phyloP scores from a whole-genome alignment of 2,888 invertebrate genomes.

The Dastarcus helophoroides region DNA sequence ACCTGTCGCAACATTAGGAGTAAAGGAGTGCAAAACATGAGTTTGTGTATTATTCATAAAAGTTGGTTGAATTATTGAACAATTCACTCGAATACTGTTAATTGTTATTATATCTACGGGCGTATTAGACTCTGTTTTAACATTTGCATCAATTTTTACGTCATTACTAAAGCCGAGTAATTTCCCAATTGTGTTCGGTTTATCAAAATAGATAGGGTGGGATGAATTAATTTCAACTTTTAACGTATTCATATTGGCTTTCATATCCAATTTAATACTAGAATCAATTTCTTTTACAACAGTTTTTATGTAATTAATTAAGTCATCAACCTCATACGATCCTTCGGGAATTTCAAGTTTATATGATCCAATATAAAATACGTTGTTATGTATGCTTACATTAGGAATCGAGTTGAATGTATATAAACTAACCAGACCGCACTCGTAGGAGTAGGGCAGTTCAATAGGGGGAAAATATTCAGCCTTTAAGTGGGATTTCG shows the following conservation, averaged over 20 bases:
- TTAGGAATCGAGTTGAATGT: constrained; percentile 9
- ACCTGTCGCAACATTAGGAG: constrained; percentile 23
- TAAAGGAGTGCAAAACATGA: constrained; percentile 29
- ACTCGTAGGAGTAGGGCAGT: constrained; percentile 3
- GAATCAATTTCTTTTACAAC: constrained; percentile 1
- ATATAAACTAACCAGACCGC: constrained; percentile 5
- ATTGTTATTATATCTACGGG: constrained; percentile 24
- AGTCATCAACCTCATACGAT: constrained; percentile 7
- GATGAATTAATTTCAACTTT: constrained; percentile 4
- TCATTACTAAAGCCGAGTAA: constrained; percentile 19
- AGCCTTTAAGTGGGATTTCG: too few species aligned
- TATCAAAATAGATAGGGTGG: constrained; percentile 5
- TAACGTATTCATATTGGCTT: constrained; percentile 6
- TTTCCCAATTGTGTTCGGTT: constrained; percentile 11
- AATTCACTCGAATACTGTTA: constrained; percentile 18
- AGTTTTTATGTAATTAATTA: not conserved
- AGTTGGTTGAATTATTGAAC: constrained; percentile 20
- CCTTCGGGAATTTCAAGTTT: constrained; percentile 4
- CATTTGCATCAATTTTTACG: too few species aligned
- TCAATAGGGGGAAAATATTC: constrained; percentile 6
- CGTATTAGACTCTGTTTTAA: constrained; percentile 22
- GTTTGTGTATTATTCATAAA: constrained; percentile 18
- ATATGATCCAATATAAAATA: constrained; percentile 1
- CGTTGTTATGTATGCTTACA: constrained; percentile 3
- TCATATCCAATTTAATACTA: constrained; percentile 4